Evolutionary conservation across 2,113 vertebrate species (phyloP).

Genomic region (Sterna hirundo): DNA sequence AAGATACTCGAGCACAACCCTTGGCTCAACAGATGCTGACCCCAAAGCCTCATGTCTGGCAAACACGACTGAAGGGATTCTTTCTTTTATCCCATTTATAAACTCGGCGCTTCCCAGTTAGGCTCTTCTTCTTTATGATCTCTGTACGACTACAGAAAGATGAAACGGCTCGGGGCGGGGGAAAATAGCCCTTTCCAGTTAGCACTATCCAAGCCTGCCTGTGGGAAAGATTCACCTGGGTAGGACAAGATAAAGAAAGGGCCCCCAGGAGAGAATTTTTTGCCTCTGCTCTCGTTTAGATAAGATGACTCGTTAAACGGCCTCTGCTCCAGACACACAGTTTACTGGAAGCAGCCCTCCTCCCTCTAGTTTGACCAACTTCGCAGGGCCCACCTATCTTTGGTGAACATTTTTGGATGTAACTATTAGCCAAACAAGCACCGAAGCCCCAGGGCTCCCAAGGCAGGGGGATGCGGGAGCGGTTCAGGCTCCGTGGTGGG

Average conservation of each 20-base stretch:
- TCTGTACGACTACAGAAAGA: background rate
- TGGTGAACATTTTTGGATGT: background rate
- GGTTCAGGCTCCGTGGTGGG: background rate
- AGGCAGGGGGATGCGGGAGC: accelerated
- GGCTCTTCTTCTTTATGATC: background rate
- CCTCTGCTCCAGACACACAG: background rate
- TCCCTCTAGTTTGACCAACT: background rate
- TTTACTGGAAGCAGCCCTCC: background rate
- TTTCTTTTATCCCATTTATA: background rate
- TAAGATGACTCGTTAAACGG: slow-evolving; percentile 23
- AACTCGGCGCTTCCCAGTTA: background rate
- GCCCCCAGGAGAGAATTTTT: background rate
- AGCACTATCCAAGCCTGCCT: background rate
- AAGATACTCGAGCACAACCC: background rate
- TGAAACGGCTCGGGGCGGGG: accelerated
- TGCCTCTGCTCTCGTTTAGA: slow-evolving; percentile 26
- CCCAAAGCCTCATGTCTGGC: background rate
- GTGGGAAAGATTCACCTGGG: slow-evolving; percentile 26
- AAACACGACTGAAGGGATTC: background rate
- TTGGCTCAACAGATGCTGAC: slow-evolving; percentile 19
- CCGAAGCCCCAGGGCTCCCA: background rate
- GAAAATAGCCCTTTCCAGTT: slow-evolving; percentile 1
- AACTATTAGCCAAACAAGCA: background rate
- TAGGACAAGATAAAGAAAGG: slow-evolving; percentile 30
- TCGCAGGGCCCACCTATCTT: background rate